Evolutionary conservation across 2,888 invertebrate genomes (phyloP), one percentile per base, ranked within the genome.

Genomic region (Ptilodon capucinus): DNA sequence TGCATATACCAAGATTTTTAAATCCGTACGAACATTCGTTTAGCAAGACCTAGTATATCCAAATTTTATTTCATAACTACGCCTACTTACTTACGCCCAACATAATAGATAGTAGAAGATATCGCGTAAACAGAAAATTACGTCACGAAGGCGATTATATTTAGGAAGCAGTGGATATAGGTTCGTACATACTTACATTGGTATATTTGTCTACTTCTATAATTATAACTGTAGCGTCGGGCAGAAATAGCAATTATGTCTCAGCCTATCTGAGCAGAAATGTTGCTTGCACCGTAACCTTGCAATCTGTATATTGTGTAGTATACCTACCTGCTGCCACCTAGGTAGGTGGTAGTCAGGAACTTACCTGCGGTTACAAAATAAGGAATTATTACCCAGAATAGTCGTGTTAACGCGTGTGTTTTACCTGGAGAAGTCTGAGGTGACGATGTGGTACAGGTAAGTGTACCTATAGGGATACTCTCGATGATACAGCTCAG

Each of bases 221-320:
- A 81, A 76, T 76, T 76, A 79, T 76, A 79, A 68, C 68, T 74
- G 78, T 71, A 73, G 75, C 75, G 76, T 73, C 74, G 74, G 48
- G 59, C 71, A 65, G 66, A 80, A 82, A 80, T 82, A 81, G 68
- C 66, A 53, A 62, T 57, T 66, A 67, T 68, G 57, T 63, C 64
- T 64, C 59, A 54, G 54, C 50, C 57, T 46, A 60, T 57, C 50
- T 44, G 52, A 58, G 59, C 55, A 47, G 44, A 45, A 51, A 45
- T 57, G 32, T 45, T 51, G 55, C 54, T 46, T 51, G 51, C 48
- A 41, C 43, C 1, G 36, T 53, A 40, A 48, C 40, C 38, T 44
- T 39, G 42, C 30, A 40, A 32, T 16, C 21, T 6, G 25, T 38
- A 43, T 47, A 43, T 21, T 18, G 42, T 16, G 34, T 39, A 39